Conservation (phyloP, 2,888 invertebrate genomes). For the Stomorhina lunata region DNA sequence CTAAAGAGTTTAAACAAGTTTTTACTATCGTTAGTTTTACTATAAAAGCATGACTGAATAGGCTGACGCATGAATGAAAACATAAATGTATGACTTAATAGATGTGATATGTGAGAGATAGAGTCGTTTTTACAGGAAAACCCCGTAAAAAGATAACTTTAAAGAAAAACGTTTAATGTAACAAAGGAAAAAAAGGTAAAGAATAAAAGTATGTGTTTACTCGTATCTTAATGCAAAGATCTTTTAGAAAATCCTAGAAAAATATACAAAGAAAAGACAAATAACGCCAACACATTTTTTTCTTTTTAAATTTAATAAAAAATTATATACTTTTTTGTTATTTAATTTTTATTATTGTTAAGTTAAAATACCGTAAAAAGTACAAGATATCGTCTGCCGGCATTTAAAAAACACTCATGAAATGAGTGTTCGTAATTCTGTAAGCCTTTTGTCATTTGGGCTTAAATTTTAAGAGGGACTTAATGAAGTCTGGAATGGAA, state of each 20-base stretch:
- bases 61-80: not conserved
- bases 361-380: not conserved
- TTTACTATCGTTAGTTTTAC: no score
- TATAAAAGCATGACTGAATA: not conserved
- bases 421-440: not conserved
- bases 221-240: constrained; percentile 4
- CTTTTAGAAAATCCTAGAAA: not conserved
- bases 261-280: not conserved
- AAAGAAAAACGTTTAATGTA: not conserved
- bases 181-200: not conserved
- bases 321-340: not conserved
- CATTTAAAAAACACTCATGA: not conserved
- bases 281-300: constrained; percentile 30
- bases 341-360: constrained; percentile 2
- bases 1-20: no score
- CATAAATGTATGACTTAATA: no score
- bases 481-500: no score
- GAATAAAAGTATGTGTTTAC: not conserved
- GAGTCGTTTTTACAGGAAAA: not conserved
- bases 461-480: not conserved
- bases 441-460: not conserved
- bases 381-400: not conserved
- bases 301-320: not conserved
- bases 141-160: not conserved
- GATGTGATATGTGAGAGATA: constrained; percentile 17